These are phyloP conservation scores for Danio choprae DNA, from an alignment of 2,797 vertebrate species.

Conservation along the genomic window DNA sequence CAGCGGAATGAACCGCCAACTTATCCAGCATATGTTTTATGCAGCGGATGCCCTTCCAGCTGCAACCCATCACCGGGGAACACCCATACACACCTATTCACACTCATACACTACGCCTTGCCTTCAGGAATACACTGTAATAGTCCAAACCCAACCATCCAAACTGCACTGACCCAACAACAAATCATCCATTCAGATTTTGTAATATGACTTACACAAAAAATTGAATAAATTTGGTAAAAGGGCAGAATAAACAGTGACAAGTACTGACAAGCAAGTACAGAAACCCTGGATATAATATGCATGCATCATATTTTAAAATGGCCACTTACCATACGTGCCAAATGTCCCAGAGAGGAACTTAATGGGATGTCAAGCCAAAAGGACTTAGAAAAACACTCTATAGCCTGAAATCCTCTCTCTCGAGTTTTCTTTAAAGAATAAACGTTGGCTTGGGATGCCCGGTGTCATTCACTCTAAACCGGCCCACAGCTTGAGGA, in stretches of 20 bases:
- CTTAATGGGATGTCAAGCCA: slow-evolving; percentile 10
- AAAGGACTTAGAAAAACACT: slow-evolving; percentile 25
- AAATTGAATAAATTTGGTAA: not conserved
- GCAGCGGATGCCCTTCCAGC: too few species aligned
- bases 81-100: too few species aligned
- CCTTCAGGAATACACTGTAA: not conserved
- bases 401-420: not conserved
- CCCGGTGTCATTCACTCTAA: slow-evolving; percentile 63
- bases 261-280: too few species aligned
- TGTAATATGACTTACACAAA: not conserved
- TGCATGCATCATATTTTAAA: not conserved
- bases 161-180: not conserved
- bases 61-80: too few species aligned
- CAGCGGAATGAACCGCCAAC: too few species aligned
- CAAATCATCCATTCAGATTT: not conserved
- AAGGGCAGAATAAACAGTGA: not conserved
- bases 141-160: not conserved
- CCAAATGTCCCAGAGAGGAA: not conserved
- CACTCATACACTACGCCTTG: too few species aligned
- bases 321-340: slow-evolving; percentile 37
- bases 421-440: not conserved
- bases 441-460: slow-evolving; percentile 53
- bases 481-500: slow-evolving; percentile 68
- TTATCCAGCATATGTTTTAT: too few species aligned
- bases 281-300: not conserved